Percentiles rank a stretch among this genome's conserved stretches.
Evolutionary conservation across 2,888 invertebrate genomes (phyloP).

Genomic region (Thysanoteuthis rhombus): DNA sequence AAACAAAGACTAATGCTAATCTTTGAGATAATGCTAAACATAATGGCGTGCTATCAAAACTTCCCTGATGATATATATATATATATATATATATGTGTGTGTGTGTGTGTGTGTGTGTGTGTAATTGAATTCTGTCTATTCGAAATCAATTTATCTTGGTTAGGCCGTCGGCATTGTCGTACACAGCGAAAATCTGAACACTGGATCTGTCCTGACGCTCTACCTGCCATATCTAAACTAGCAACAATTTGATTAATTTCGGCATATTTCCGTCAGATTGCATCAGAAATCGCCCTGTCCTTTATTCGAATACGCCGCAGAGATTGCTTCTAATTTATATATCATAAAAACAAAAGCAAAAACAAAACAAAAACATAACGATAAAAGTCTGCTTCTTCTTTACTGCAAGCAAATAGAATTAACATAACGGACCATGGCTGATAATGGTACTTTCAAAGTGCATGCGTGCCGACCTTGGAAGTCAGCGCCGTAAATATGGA

Average conservation of each 20-base stretch:
- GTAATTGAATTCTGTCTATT: neutral
- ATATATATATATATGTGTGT: too few species aligned
- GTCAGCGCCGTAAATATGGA: neutral
- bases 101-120: too few species aligned
- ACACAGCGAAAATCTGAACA: neutral
- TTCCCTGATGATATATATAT: neutral
- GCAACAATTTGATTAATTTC: conserved; percentile 12
- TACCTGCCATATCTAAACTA: neutral
- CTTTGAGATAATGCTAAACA: neutral
- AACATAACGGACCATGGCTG: neutral
- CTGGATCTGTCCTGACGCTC: neutral
- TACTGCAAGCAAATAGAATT: neutral
- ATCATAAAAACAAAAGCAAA: too few species aligned
- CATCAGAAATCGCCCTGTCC: neutral
- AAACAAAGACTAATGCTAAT: too few species aligned
- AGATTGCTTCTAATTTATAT: neutral
- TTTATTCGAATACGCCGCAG: neutral
- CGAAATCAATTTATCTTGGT: neutral
- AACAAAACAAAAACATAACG: too few species aligned
- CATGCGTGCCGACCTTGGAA: neutral
- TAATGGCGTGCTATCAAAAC: neutral
- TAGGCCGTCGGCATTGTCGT: neutral
- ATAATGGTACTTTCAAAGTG: neutral
- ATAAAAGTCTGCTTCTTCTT: neutral
- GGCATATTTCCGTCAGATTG: neutral